These are phyloP conservation scores for Melanerpes aurifrons DNA, from an alignment of 2,113 vertebrate genomes.

Conservation along the genomic window DNA sequence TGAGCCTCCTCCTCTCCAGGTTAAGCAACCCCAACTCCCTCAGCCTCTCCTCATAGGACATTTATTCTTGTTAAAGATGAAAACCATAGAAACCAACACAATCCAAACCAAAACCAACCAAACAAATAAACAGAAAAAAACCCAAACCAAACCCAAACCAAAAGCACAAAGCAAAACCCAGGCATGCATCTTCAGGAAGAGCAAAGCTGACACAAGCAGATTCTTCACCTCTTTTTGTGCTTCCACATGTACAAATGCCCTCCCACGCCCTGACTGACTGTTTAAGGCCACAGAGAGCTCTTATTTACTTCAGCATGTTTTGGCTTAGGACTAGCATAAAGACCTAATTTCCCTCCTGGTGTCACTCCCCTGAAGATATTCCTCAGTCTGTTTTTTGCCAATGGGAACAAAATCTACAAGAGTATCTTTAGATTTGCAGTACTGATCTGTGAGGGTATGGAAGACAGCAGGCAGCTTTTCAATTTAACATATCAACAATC, in stretches of 20 bases:
- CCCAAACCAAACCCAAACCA: no score
- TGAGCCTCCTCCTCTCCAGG: no score
- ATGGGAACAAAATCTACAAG: background rate
- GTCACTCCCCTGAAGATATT: background rate
- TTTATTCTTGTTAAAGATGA: background rate
- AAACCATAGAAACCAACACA: background rate
- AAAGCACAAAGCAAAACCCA: background rate
- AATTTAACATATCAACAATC: background rate
- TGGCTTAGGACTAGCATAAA: background rate
- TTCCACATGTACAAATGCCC: background rate
- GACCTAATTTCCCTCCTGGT: background rate
- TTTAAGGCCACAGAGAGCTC: background rate
- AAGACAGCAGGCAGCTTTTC: background rate
- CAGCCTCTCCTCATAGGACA: background rate
- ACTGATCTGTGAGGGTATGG: background rate
- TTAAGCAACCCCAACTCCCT: no score
- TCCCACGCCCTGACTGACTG: background rate
- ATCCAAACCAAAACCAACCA: no score
- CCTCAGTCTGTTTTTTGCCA: background rate
- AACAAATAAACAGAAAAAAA: background rate
- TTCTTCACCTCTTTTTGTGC: background rate
- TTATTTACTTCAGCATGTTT: background rate
- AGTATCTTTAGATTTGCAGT: background rate
- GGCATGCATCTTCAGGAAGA: background rate
- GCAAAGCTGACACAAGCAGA: conserved; percentile 39